phyloP scores from a whole-genome alignment of 2,888 invertebrate genomes.

The Kryphioiulus occultus region DNA sequence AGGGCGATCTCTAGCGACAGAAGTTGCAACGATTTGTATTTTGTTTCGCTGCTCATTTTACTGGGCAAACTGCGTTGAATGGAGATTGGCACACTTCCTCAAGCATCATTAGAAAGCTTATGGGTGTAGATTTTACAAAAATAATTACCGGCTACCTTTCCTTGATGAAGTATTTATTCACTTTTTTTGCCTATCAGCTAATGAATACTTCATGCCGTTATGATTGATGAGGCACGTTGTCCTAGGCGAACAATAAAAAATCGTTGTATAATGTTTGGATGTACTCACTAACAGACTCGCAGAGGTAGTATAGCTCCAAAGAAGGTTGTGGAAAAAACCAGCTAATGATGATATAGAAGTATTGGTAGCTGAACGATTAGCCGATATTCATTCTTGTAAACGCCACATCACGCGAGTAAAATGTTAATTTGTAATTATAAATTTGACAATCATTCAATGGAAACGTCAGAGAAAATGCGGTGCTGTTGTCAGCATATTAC shows the following conservation, averaged over 20 bases:
- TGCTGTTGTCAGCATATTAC: neutral
- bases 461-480: neutral
- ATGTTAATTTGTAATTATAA: constrained; percentile 26
- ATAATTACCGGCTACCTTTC: constrained; percentile 6
- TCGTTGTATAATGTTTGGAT: neutral
- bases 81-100: neutral
- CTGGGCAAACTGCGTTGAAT: neutral
- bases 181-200: neutral
- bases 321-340: neutral
- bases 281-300: neutral
- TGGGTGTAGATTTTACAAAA: constrained; percentile 1
- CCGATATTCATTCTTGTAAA: neutral
- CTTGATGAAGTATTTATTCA: neutral
- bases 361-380: neutral
- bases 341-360: neutral
- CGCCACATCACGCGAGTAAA: neutral
- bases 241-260: constrained; percentile 1
- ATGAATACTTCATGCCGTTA: constrained; percentile 4
- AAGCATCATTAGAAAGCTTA: neutral
- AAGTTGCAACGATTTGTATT: neutral
- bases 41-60: neutral
- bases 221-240: constrained; percentile 31
- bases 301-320: neutral
- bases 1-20: neutral
- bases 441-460: neutral